These are phyloP conservation scores for Galaxea fascicularis DNA, from an alignment of 92 coral and sea anemone genomes.

Conservation along the genomic window DNA sequence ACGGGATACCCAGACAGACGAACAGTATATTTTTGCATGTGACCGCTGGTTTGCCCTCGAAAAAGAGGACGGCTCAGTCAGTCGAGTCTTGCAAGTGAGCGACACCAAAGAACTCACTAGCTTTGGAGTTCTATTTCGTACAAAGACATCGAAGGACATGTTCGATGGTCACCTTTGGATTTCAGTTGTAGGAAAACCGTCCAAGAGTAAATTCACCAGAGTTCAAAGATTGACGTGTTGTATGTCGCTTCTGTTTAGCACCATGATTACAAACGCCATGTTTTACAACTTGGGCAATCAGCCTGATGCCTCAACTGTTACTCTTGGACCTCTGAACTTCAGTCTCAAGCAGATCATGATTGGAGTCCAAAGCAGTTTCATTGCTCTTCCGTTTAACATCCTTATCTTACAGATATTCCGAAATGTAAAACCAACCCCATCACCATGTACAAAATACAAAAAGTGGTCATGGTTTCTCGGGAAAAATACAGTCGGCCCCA, in stretches of 20 bases:
- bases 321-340: conserved; percentile 75
- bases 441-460: conserved; percentile 7
- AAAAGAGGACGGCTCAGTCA: conserved; percentile 76
- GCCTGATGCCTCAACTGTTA: conserved; percentile 60
- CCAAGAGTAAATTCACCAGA: conserved; percentile 82
- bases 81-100: conserved; percentile 58
- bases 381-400: conserved; percentile 69
- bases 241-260: conserved; percentile 73
- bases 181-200: conserved; percentile 79
- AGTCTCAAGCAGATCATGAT: conserved; percentile 73
- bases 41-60: conserved; percentile 84
- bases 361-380: conserved; percentile 81
- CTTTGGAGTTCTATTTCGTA: conserved; percentile 70
- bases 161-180: conserved; percentile 88
- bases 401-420: conserved; percentile 69
- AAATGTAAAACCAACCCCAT: conserved; percentile 57
- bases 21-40: conserved; percentile 65
- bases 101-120: conserved; percentile 61
- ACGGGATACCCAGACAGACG: conserved; percentile 40
- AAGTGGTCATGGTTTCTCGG: not conserved
- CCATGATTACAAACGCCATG: conserved; percentile 94
- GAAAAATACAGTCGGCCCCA: not conserved
- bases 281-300: conserved; percentile 78
- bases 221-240: conserved; percentile 88
- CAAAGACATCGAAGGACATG: conserved; percentile 70